Evolutionary conservation across 2,888 invertebrate species (phyloP), one percentile per base, ranked within the genome.

Genomic region (Lasioglossum leucozonium): DNA sequence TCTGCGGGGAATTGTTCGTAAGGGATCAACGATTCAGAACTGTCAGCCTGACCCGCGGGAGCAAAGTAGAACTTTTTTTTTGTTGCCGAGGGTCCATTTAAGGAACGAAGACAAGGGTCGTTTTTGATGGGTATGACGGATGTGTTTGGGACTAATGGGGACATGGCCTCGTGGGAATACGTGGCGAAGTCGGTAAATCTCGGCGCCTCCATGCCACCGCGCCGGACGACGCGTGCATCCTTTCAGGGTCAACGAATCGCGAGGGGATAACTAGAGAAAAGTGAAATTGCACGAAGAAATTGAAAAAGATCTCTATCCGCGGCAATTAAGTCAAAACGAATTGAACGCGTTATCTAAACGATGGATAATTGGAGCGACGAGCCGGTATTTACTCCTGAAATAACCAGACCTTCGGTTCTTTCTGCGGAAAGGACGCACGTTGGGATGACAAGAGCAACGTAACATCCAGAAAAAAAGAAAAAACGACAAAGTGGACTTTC

Each of bases 81-180:
- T 82, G 82, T 77, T 72, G 67, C n/a, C 69, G 30, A 37, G 42
- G 34, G 65, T 65, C 81, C 77, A 74, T 82, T 79, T 77, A 75
- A 83, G 81, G 80, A 82, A 71, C 83, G 87, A 81, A 77, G 77
- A 82, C 69, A 74, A 72, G 87, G 84, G 77, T 81, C 84, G 77
- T 30, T 62, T 58, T 42, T 72, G 85, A 89, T 78, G 81, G 86
- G 82, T 74, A 80, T 81, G 82, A 89, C 87, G 86, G 87, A 89
- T 89, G 86, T 81, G 74, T 37, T n/a, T 69, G 47, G 79, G 82
- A 65, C 81, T 84, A 89, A 86, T 79, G 81, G 87, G 73, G 72
- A 30, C 77, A 72, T 13, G 76, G 69, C 34, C 81, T 86, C 86
- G 87, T 82, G 83, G 80, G 88, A 88, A 88, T 82, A 71, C 34